Evolutionary conservation across 2,888 invertebrate species (phyloP).

Genomic region (Dicranocentrus wangi): DNA sequence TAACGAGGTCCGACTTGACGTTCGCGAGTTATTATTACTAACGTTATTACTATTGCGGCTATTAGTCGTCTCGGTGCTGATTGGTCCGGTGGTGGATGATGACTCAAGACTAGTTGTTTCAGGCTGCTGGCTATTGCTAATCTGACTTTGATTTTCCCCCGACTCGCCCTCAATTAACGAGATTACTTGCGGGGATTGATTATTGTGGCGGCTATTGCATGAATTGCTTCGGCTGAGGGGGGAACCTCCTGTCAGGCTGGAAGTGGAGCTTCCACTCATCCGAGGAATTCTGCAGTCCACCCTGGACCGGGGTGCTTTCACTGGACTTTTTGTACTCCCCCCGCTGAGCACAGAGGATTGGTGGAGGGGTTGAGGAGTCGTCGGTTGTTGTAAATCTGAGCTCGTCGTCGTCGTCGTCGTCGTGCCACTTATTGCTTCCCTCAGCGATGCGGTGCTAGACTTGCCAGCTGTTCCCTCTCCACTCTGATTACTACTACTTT

Average conservation of each 20-base stretch:
- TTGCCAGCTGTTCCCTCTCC: too few species aligned
- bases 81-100: conserved; percentile 34
- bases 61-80: conserved; percentile 41
- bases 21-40: conserved; percentile 30
- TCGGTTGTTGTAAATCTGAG: conserved; percentile 31
- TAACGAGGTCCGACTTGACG: conserved; percentile 34
- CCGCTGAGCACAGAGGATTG: conserved; percentile 29
- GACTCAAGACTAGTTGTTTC: conserved; percentile 55
- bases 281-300: conserved; percentile 31
- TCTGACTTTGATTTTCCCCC: conserved; percentile 49
- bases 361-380: conserved; percentile 17
- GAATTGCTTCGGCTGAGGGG: conserved; percentile 51
- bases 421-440: conserved; percentile 31
- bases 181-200: conserved; percentile 39
- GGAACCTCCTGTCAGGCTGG: conserved; percentile 21
- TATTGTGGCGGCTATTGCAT: conserved; percentile 25
- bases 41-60: conserved; percentile 8
- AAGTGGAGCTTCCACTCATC: conserved; percentile 28
- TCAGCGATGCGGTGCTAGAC: too few species aligned
- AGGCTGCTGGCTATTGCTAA: conserved; percentile 18
- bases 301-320: conserved; percentile 49
- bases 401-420: too few species aligned
- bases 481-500: conserved; percentile 1
- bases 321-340: conserved; percentile 54
- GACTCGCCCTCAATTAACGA: conserved; percentile 47